These are phyloP conservation scores for Tenthredo scrophulariae DNA, from an alignment of 2,888 invertebrate species.

Conservation along the genomic window DNA sequence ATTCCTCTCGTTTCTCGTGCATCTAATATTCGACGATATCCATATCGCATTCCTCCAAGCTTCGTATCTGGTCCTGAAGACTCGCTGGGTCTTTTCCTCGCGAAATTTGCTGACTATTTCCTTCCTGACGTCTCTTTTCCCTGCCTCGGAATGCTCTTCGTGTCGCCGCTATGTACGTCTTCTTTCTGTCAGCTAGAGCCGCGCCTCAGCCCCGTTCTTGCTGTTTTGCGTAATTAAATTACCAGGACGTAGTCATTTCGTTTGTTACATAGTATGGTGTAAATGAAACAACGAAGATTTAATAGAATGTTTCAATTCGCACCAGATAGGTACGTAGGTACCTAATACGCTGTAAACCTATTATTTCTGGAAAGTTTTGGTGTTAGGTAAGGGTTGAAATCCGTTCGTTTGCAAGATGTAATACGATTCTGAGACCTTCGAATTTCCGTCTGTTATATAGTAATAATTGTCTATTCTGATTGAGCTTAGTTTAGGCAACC, in stretches of 20 bases:
- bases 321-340: not conserved
- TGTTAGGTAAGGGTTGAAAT: not conserved
- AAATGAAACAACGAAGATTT: conserved; percentile 34
- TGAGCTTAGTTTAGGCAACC: not conserved
- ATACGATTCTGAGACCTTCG: not conserved
- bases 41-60: conserved; percentile 20
- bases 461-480: not conserved
- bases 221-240: conserved; percentile 40
- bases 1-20: conserved; percentile 6
- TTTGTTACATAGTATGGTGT: not conserved
- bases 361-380: not conserved
- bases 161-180: conserved; percentile 13
- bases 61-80: not conserved
- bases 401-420: not conserved
- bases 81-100: not conserved
- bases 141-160: conserved; percentile 35
- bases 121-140: conserved; percentile 31
- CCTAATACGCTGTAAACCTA: not conserved
- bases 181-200: conserved; percentile 15
- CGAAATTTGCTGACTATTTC: conserved; percentile 13
- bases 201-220: not conserved
- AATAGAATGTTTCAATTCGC: conserved; percentile 30
- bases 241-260: not conserved
- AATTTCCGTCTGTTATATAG: not conserved
- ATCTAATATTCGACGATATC: conserved; percentile 2